Conservation (phyloP, 2,888 invertebrate genomes). For the Pegoplata infirma region DNA sequence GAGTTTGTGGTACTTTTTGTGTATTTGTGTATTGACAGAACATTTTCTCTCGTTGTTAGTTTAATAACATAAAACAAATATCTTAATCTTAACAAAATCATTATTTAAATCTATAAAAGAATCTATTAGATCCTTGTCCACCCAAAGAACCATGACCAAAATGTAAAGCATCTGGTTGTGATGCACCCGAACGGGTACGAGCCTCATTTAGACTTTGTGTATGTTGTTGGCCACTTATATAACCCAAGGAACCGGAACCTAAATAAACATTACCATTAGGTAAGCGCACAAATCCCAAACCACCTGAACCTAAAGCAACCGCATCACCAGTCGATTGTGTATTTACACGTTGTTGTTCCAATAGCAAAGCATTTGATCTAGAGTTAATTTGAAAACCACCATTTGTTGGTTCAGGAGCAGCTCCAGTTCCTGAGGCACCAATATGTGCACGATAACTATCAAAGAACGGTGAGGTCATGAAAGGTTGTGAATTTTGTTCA, state of each 20-base stretch:
- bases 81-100: neutral
- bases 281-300: constrained; percentile 76
- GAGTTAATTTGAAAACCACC: constrained; percentile 67
- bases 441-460: constrained; percentile 70
- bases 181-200: constrained; percentile 73
- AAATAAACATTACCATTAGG: constrained; percentile 77
- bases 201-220: constrained; percentile 70
- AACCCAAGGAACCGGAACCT: constrained; percentile 78
- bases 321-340: constrained; percentile 64
- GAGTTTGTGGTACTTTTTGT: neutral
- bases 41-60: neutral
- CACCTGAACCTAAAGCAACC: constrained; percentile 77
- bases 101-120: constrained; percentile 54
- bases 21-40: neutral
- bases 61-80: too few relatives aligned
- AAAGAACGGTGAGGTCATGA: constrained; percentile 69
- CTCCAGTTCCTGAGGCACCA: constrained; percentile 64
- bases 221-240: constrained; percentile 74
- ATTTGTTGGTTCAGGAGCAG: constrained; percentile 41
- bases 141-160: constrained; percentile 75
- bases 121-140: constrained; percentile 41
- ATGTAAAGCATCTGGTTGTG: constrained; percentile 72
- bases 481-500: constrained; percentile 70
- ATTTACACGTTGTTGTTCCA: constrained; percentile 64
- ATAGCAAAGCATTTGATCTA: constrained; percentile 66